phyloP scores from a whole-genome alignment of 2,888 invertebrate genomes.

The Heteropelma amictum region DNA sequence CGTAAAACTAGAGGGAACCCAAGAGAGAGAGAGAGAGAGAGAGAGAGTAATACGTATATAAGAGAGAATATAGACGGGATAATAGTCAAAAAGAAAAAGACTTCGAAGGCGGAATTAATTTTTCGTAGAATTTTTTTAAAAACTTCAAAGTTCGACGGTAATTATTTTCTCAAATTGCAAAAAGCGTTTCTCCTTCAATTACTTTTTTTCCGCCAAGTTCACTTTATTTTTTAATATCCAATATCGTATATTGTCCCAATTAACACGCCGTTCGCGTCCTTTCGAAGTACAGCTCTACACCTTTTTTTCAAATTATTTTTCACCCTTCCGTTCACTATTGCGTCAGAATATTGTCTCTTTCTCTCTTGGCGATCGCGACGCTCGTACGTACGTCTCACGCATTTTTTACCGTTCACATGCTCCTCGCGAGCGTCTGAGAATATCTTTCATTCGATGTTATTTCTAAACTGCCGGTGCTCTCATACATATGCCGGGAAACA shows the following conservation, averaged over 20 bases:
- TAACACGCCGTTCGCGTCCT: too few relatives aligned
- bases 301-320: not conserved
- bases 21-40: not conserved
- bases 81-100: constrained; percentile 1
- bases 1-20: not conserved
- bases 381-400: not conserved
- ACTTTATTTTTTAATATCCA: not conserved
- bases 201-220: not conserved
- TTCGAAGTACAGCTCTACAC: not conserved
- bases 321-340: constrained; percentile 11
- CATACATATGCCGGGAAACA: not conserved
- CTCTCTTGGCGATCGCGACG: constrained; percentile 4
- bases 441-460: constrained; percentile 50
- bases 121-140: too few relatives aligned
- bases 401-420: constrained; percentile 5
- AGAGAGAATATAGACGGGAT: not conserved
- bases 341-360: constrained; percentile 28
- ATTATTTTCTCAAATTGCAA: too few relatives aligned
- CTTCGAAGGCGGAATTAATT: too few relatives aligned
- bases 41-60: not conserved
- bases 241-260: too few relatives aligned
- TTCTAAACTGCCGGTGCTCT: constrained; percentile 26
- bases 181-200: not conserved
- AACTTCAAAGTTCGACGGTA: too few relatives aligned
- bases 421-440: constrained; percentile 39